Percentiles rank a stretch among this genome's conserved stretches.
Conservation (phyloP, 2,113 vertebrate genomes). For the Varanus komodoensis region DNA sequence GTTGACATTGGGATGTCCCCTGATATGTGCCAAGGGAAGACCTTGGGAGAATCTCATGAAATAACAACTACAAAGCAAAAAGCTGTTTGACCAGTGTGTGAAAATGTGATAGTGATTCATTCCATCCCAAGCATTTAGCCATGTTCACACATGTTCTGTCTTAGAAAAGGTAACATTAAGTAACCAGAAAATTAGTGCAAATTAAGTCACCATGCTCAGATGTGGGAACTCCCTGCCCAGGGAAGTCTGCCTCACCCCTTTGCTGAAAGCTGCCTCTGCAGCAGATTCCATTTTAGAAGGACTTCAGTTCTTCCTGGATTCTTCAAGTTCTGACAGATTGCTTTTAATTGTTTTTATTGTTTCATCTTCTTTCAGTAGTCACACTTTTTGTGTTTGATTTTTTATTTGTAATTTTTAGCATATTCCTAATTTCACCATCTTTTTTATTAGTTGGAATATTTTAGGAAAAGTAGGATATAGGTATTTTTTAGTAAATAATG, state of each 20-base stretch:
- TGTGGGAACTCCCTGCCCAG: not conserved
- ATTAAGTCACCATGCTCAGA: not conserved
- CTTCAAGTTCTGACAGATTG: not conserved
- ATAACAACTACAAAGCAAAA: slow-evolving; percentile 14
- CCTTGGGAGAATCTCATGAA: slow-evolving; percentile 31
- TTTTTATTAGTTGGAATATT: too few species aligned
- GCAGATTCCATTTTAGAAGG: not conserved
- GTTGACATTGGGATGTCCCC: not conserved
- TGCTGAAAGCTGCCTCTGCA: not conserved
- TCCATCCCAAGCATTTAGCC: not conserved
- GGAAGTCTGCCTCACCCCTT: not conserved
- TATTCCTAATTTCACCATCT: not conserved
- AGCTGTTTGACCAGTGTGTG: not conserved
- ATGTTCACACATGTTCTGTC: not conserved
- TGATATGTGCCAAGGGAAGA: not conserved
- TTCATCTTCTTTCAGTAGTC: not conserved
- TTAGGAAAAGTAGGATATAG: too few species aligned
- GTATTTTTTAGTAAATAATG: not conserved
- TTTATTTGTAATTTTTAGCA: not conserved
- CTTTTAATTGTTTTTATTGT: not conserved
- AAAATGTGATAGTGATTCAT: not conserved
- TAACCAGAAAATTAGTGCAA: not conserved
- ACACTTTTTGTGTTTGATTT: not conserved
- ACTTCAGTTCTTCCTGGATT: not conserved
- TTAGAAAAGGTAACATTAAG: not conserved